Evolutionary conservation across 2,113 vertebrate species (phyloP).

Genomic region (Strigops habroptila): DNA sequence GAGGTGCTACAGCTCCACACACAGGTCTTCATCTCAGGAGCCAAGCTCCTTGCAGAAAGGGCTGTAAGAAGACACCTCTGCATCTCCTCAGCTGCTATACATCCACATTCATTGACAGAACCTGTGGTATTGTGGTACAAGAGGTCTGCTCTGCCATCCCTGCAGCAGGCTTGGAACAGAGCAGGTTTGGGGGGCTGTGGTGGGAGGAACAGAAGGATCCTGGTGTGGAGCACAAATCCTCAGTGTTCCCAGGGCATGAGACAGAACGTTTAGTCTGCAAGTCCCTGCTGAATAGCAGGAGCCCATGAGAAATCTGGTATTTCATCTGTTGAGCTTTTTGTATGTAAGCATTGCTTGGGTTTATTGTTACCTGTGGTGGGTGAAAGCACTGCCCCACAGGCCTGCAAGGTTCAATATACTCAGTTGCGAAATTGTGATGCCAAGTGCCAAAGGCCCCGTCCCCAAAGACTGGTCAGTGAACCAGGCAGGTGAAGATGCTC

Average conservation of each 20-base stretch:
- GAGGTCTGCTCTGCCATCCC: not conserved
- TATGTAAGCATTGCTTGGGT: not conserved
- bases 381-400: not conserved
- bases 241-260: not conserved
- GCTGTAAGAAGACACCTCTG: not conserved
- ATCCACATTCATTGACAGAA: not conserved
- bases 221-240: not conserved
- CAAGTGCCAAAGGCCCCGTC: not conserved
- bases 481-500: not conserved
- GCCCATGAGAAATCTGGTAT: not conserved
- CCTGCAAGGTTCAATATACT: not conserved
- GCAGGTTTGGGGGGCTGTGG: rapidly evolving
- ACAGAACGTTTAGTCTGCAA: not conserved
- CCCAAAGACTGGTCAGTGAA: not conserved
- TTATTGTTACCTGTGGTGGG: not conserved
- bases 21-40: not conserved
- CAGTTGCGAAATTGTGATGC: not conserved
- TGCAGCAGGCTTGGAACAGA: not conserved
- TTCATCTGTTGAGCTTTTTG: not conserved
- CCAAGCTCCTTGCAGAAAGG: not conserved
- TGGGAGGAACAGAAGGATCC: not conserved
- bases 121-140: not conserved
- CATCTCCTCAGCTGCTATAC: not conserved
- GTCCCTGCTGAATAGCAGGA: not conserved
- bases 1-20: not conserved